These are phyloP conservation scores for Calephelis nemesis DNA, from an alignment of 1,140 invertebrate species.

Conservation along the genomic window DNA sequence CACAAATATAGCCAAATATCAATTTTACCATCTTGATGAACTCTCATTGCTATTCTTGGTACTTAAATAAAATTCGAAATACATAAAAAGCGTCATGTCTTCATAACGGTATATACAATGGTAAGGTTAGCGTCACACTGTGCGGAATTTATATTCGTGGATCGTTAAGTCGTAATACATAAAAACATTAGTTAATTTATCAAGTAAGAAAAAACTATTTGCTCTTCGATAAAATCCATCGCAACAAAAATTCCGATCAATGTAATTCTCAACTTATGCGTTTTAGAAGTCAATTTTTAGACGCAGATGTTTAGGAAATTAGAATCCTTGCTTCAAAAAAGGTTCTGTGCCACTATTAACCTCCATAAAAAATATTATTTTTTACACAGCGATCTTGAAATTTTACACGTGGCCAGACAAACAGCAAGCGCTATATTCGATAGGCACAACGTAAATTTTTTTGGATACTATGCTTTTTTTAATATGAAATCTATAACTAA, in stretches of 20 bases:
- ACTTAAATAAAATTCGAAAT: no score
- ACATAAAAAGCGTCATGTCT: no score
- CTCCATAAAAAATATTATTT: not conserved
- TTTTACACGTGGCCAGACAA: not conserved
- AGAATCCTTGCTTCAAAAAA: not conserved
- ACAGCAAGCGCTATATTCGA: not conserved
- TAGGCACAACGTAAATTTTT: not conserved
- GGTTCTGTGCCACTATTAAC: not conserved
- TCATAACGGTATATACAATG: no score
- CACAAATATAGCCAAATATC: no score
- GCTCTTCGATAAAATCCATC: not conserved
- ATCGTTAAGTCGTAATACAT: not conserved
- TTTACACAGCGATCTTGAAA: not conserved
- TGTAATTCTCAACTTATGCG: not conserved
- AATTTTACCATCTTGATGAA: no score
- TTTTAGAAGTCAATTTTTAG: constrained; percentile 3
- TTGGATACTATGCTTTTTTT: not conserved
- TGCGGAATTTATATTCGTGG: not conserved
- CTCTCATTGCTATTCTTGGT: no score
- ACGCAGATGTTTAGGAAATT: not conserved
- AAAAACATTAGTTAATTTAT: not conserved
- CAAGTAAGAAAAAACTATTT: not conserved
- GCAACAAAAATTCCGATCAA: not conserved
- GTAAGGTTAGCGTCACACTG: not conserved
- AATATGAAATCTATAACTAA: not conserved